These are phyloP conservation scores for Globodera rostochiensis DNA, from an alignment of 1,140 invertebrate species.

Conservation along the genomic window DNA sequence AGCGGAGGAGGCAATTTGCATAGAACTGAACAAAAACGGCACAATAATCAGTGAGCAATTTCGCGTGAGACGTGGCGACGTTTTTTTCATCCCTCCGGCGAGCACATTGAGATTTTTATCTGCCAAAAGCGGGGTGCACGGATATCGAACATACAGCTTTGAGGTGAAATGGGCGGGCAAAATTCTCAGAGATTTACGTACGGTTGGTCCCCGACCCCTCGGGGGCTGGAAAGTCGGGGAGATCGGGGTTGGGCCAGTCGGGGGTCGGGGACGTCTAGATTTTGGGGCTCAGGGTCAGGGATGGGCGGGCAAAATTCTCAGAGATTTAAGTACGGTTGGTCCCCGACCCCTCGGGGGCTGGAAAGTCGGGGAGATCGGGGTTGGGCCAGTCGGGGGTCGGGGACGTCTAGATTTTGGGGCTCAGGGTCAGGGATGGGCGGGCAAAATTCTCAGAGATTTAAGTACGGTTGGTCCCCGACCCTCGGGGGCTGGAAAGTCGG, in stretches of 20 bases:
- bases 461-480: no score
- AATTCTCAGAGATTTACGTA: not conserved
- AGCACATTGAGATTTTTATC: constrained; percentile 18
- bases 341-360: no score
- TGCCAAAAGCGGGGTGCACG: constrained; percentile 14
- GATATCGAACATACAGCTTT: constrained; percentile 37
- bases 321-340: not conserved
- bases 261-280: no score
- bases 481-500: no score
- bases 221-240: no score
- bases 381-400: no score
- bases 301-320: not conserved
- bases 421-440: not conserved
- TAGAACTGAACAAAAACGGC: constrained; percentile 25
- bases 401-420: no score
- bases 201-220: no score
- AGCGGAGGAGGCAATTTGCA: constrained; percentile 24
- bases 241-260: no score
- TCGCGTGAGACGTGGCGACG: constrained; percentile 26
- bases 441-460: not conserved
- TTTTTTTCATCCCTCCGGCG: constrained; percentile 28
- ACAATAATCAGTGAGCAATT: constrained; percentile 12
- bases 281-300: no score
- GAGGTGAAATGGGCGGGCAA: constrained; percentile 24
- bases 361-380: no score